A percentile compares a stretch with the other conserved stretches of the same genome.
These are phyloP conservation scores for Meda fulgida DNA, from an alignment of 2,797 vertebrate species.

Conservation along the genomic window DNA sequence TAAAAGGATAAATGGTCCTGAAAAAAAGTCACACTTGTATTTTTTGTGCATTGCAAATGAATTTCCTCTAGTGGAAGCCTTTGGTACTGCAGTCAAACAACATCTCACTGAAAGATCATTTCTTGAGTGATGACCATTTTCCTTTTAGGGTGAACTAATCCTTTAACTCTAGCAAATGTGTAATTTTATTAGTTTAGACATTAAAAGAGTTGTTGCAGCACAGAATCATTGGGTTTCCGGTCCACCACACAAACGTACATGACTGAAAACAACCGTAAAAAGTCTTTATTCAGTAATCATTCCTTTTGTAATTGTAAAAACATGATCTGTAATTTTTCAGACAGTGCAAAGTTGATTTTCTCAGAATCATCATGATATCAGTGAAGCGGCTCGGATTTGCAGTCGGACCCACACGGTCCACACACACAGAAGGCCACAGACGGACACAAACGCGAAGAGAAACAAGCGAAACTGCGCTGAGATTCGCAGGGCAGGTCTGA, in stretches of 20 bases:
- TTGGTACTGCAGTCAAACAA: too few relatives aligned
- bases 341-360: slow-evolving; percentile 55
- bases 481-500: slow-evolving; percentile 48
- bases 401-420: slow-evolving; percentile 19
- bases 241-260: slow-evolving; percentile 51
- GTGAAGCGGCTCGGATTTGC: slow-evolving; percentile 43
- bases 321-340: slow-evolving; percentile 25
- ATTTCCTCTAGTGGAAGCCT: too few relatives aligned
- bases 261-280: slow-evolving; percentile 50
- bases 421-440: slow-evolving; percentile 60
- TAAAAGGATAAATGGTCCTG: too few relatives aligned
- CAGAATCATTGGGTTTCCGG: neutral
- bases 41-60: too few relatives aligned
- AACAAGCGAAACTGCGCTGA: slow-evolving; percentile 42
- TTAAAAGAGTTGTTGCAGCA: neutral
- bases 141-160: too few relatives aligned
- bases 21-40: too few relatives aligned
- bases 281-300: slow-evolving; percentile 60
- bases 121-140: too few relatives aligned
- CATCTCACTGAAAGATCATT: too few relatives aligned
- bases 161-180: too few relatives aligned
- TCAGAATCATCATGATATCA: slow-evolving; percentile 17
- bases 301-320: slow-evolving; percentile 39
- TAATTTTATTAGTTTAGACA: too few relatives aligned
- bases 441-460: slow-evolving; percentile 29